A percentile compares a stretch with the other conserved stretches of the same genome.
Evolutionary conservation across 2,113 vertebrate species (phyloP).

Genomic region (Ariopsis seemanni): DNA sequence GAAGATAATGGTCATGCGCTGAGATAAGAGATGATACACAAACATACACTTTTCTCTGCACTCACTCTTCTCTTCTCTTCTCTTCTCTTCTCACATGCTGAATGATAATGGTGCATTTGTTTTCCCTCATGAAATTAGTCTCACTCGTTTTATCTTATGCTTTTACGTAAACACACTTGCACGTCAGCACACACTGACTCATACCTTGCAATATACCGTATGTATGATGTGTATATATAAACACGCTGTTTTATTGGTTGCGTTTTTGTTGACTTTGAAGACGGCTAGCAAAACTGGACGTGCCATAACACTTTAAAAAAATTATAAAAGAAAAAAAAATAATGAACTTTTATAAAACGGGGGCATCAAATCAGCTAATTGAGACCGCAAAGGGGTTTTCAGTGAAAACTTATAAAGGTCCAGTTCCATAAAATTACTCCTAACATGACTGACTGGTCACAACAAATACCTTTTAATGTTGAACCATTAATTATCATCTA

Average conservation of each 20-base stretch:
- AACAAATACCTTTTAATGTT: background rate
- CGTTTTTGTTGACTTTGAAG: background rate
- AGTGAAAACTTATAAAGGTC: background rate
- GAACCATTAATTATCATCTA: background rate
- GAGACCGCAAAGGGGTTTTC: background rate
- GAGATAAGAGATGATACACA: background rate
- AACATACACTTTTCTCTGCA: background rate
- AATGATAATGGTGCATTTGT: background rate
- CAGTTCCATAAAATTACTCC: background rate
- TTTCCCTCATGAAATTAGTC: background rate
- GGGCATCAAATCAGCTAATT: background rate
- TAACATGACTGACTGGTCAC: background rate
- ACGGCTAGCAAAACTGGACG: background rate
- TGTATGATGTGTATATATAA: background rate
- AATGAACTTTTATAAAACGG: background rate
- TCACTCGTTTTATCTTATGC: background rate
- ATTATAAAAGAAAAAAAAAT: background rate
- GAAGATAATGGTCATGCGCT: slow-evolving; percentile 25
- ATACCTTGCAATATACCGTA: background rate
- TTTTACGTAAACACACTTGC: background rate
- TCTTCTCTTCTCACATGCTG: background rate
- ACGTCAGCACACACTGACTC: background rate
- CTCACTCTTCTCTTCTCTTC: background rate
- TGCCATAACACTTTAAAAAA: background rate
- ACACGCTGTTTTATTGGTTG: background rate